A percentile compares a stretch with the other conserved stretches of the same genome.
These are phyloP conservation scores for Mimumesa dahlbomi DNA, from an alignment of 2,888 invertebrate species.

Conservation along the genomic window DNA sequence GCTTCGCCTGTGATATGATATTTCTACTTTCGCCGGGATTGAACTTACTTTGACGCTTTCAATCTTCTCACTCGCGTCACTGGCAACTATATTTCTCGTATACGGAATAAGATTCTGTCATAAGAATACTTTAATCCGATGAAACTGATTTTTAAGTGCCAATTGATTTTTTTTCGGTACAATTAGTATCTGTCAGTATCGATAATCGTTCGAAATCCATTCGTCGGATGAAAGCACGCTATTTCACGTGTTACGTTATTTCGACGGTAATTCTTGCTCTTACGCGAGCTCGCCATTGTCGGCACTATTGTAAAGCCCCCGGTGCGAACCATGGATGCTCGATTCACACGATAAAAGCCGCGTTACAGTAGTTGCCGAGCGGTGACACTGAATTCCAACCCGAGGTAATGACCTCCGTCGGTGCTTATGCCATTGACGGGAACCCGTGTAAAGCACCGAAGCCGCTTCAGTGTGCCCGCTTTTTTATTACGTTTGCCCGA, in stretches of 20 bases:
- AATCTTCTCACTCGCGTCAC: no score
- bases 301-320: slow-evolving; percentile 7
- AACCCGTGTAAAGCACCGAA: slow-evolving; percentile 10
- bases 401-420: slow-evolving; percentile 48
- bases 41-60: no score
- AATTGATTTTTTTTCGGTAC: no score
- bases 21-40: no score
- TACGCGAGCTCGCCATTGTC: slow-evolving; percentile 39
- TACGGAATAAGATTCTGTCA: no score
- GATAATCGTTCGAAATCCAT: no score
- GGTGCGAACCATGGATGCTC: not conserved
- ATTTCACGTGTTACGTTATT: not conserved
- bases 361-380: not conserved
- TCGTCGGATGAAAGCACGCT: no score
- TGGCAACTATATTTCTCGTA: no score
- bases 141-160: no score
- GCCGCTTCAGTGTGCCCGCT: slow-evolving; percentile 9
- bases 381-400: slow-evolving; percentile 42
- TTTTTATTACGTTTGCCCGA: slow-evolving; percentile 6
- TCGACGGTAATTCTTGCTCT: slow-evolving; percentile 18
- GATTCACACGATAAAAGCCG: slow-evolving; percentile 37
- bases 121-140: no score
- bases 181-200: no score
- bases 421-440: slow-evolving; percentile 23
- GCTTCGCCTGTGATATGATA: no score